Evolutionary conservation across 2,888 invertebrate species (phyloP).

Genomic region (Alviniconcha strummeri): DNA sequence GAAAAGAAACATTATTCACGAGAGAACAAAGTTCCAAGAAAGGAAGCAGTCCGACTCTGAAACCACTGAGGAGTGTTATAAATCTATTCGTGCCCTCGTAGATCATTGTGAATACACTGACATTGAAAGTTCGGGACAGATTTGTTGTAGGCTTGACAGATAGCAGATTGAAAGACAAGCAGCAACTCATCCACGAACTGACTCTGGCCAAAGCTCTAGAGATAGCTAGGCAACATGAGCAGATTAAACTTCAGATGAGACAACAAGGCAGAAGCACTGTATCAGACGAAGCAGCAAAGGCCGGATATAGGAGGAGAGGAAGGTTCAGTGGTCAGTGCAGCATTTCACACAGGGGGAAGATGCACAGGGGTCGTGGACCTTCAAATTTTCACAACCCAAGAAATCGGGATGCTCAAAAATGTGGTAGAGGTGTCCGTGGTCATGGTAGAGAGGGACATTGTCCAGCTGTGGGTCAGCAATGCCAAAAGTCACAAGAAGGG

Average conservation of each 20-base stretch:
- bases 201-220: background rate
- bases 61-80: no score
- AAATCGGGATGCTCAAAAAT: background rate
- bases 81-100: background rate
- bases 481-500: background rate
- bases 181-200: background rate
- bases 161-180: background rate
- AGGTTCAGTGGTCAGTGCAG: background rate
- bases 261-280: background rate
- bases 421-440: background rate
- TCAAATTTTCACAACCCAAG: background rate
- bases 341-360: background rate
- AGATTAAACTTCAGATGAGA: slow-evolving; percentile 1
- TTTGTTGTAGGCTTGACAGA: slow-evolving; percentile 1
- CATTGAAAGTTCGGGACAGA: background rate
- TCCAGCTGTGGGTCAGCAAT: background rate
- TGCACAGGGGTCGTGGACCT: background rate
- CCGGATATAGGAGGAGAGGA: background rate
- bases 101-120: background rate
- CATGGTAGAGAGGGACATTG: background rate
- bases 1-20: no score
- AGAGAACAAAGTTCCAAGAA: no score
- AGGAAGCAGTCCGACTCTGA: no score
- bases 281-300: background rate
- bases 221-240: background rate